phyloP scores from a whole-genome alignment of 2,113 vertebrate species.

The Chaetorhynchus papuensis region DNA sequence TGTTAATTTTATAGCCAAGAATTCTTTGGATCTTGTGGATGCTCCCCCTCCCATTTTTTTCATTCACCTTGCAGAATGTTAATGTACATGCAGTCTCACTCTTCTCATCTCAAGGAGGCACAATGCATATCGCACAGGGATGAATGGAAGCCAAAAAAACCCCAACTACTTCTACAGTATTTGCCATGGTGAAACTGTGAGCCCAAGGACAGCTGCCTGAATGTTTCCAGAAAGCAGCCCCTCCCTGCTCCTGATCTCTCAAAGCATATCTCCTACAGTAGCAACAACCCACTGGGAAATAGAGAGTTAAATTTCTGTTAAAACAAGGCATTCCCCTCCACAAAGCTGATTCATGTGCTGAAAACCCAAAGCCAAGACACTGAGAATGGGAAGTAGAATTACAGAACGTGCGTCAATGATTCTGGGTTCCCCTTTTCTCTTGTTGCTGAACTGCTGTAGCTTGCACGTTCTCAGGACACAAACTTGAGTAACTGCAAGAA shows the following conservation, averaged over 20 bases:
- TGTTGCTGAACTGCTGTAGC: conserved; percentile 30
- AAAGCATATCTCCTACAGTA: background rate
- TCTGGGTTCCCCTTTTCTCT: conserved; percentile 45
- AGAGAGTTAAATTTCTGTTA: background rate
- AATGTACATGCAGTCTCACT: background rate
- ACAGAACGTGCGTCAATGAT: background rate
- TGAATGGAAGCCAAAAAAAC: background rate
- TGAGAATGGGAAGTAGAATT: conserved; percentile 39
- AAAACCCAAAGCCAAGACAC: conserved; percentile 24
- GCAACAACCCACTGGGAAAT: background rate
- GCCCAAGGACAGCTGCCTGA: background rate
- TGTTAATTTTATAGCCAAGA: background rate
- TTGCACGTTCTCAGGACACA: background rate
- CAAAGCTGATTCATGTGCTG: conserved; percentile 5
- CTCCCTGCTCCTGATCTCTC: background rate
- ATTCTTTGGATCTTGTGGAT: background rate
- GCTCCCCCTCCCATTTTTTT: background rate
- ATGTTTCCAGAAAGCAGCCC: background rate
- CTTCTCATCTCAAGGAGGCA: background rate
- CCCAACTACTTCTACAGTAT: background rate
- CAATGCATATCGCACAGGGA: background rate
- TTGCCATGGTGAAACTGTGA: background rate
- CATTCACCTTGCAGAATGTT: background rate
- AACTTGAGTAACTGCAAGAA: background rate
- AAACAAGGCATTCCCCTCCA: background rate